Conservation (phyloP, 2,797 vertebrate species). For the Pseudocheirus occidentalis region DNA sequence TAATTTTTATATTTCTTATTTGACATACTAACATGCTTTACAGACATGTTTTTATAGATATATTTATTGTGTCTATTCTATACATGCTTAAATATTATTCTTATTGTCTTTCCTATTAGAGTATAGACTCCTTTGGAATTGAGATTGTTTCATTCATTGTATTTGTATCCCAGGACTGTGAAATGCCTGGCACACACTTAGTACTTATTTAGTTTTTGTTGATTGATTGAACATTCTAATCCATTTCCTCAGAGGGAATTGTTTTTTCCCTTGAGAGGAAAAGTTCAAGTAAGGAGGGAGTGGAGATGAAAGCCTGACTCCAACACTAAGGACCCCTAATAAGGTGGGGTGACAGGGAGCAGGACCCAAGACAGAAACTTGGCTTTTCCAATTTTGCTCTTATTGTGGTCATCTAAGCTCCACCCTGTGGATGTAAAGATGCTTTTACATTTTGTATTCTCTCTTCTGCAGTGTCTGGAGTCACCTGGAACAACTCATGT, state of each 20-base stretch:
- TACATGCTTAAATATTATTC: not conserved
- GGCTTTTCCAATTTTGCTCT: not conserved
- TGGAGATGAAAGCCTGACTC: not conserved
- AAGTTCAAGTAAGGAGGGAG: not conserved
- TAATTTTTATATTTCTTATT: not conserved
- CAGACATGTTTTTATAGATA: not conserved
- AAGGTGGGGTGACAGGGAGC: not conserved
- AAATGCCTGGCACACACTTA: not conserved
- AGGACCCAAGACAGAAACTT: not conserved
- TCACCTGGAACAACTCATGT: not conserved
- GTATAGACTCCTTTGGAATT: not conserved
- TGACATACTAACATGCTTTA: not conserved
- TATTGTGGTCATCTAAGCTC: not conserved
- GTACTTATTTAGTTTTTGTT: not conserved
- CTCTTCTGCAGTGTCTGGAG: not conserved
- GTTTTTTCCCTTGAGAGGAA: not conserved
- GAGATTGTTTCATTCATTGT: not conserved
- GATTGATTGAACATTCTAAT: not conserved
- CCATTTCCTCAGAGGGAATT: not conserved
- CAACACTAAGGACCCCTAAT: not conserved
- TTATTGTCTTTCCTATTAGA: not conserved
- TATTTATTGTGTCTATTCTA: not conserved
- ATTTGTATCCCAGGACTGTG: not conserved
- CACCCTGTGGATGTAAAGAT: not conserved
- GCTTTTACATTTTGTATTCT: not conserved